A percentile compares a stretch with the other conserved stretches of the same genome.
These are phyloP conservation scores for Oryzias curvinotus DNA, from an alignment of 2,113 vertebrate genomes.

Conservation along the genomic window DNA sequence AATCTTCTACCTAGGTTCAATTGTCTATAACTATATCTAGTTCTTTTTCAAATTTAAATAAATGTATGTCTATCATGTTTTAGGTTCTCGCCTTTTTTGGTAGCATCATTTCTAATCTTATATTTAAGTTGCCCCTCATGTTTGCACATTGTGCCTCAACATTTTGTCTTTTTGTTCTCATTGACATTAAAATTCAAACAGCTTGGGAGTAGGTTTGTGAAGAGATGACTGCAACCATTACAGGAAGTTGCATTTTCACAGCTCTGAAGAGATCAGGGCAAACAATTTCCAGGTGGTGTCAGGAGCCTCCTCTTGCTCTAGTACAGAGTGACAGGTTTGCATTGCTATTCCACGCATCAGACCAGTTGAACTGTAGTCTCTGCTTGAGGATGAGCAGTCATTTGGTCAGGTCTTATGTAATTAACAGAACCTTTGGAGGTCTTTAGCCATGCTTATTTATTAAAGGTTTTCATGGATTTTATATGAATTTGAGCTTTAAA, in stretches of 20 bases:
- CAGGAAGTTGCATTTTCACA: slow-evolving; percentile 19
- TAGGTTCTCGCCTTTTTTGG: no score
- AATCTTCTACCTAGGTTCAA: no score
- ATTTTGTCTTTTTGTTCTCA: no score
- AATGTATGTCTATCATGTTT: no score
- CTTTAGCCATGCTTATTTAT: slow-evolving; percentile 23
- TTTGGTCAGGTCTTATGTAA: slow-evolving; percentile 45
- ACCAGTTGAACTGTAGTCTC: slow-evolving; percentile 35
- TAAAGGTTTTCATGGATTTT: slow-evolving; percentile 21
- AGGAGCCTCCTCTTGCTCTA: slow-evolving; percentile 44
- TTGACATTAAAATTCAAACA: no score
- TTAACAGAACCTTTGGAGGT: slow-evolving; percentile 44
- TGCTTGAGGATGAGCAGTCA: slow-evolving; percentile 36
- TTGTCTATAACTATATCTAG: no score
- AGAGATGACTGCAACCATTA: no score
- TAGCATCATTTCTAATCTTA: no score
- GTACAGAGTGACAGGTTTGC: slow-evolving; percentile 22
- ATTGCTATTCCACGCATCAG: slow-evolving; percentile 45
- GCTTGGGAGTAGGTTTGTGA: no score
- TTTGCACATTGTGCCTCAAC: no score
- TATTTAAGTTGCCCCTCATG: no score
- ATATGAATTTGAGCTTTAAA: slow-evolving; percentile 39
- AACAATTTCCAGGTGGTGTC: slow-evolving; percentile 39
- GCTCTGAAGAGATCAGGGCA: slow-evolving; percentile 14
- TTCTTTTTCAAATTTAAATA: no score